A percentile compares a stretch with the other conserved stretches of the same genome.
phyloP scores from a whole-genome alignment of 2,888 invertebrate species.

The Caenorhabditis sp. region DNA sequence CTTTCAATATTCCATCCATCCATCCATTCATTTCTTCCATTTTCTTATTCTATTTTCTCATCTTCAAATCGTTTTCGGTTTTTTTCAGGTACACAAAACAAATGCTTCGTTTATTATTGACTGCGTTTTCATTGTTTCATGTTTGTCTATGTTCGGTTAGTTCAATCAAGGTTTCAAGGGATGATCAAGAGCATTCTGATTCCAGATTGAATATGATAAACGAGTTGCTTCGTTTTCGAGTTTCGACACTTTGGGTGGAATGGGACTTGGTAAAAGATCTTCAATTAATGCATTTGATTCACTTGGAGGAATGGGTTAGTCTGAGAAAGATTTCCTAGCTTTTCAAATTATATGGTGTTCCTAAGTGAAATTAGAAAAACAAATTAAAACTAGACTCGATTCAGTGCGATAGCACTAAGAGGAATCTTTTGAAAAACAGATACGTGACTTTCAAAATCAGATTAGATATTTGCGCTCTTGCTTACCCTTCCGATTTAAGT shows the following conservation, averaged over 20 bases:
- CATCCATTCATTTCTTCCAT: background rate
- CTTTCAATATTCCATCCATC: background rate
- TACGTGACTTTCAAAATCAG: no score
- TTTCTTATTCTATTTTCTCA: background rate
- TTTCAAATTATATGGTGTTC: no score
- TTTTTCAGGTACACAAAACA: background rate
- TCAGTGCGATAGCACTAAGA: no score
- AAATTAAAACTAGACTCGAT: no score
- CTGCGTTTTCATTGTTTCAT: background rate
- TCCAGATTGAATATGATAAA: background rate
- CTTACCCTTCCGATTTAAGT: no score
- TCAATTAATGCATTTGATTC: background rate
- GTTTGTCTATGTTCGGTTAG: background rate
- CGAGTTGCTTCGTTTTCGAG: background rate
- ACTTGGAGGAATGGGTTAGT: constrained; percentile 1
- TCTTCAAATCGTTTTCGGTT: background rate
- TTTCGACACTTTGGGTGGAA: background rate
- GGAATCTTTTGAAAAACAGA: no score
- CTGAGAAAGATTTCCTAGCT: no score
- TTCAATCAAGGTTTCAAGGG: background rate
- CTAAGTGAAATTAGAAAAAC: no score
- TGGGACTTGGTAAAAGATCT: background rate
- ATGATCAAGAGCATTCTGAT: no score
- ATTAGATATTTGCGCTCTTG: no score
- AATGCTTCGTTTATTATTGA: background rate